phyloP scores from a whole-genome alignment of 2,888 invertebrate species.

The Callyntrura guangdongensis region DNA sequence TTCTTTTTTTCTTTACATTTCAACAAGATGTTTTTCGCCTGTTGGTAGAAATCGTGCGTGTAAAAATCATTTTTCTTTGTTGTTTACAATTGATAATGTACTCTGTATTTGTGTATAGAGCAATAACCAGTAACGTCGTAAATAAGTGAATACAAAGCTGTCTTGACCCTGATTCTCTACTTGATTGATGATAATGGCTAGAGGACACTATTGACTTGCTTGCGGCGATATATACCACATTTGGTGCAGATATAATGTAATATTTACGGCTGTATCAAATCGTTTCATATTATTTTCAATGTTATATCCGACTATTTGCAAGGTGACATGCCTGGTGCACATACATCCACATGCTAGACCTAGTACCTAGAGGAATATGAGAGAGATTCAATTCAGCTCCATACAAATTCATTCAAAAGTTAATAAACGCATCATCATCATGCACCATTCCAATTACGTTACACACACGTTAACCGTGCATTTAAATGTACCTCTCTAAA shows the following conservation, averaged over 20 bases:
- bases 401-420: background rate
- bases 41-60: background rate
- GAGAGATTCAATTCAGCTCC: background rate
- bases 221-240: background rate
- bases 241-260: background rate
- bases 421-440: background rate
- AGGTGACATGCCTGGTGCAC: background rate
- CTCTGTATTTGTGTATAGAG: background rate
- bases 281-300: background rate
- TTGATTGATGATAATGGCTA: constrained; percentile 38
- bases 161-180: constrained; percentile 48
- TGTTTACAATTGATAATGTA: background rate
- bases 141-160: background rate
- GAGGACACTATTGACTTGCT: constrained; percentile 29
- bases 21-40: background rate
- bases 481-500: background rate
- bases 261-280: background rate
- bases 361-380: background rate
- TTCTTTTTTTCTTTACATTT: background rate
- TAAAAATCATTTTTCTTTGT: background rate
- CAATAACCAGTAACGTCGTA: background rate
- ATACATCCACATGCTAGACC: background rate
- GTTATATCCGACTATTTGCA: background rate
- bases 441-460: background rate
- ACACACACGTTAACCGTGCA: background rate